A percentile compares a stretch with the other conserved stretches of the same genome.
Conservation (phyloP, 2,113 vertebrate species). For the Benitochromis conjunctus region DNA sequence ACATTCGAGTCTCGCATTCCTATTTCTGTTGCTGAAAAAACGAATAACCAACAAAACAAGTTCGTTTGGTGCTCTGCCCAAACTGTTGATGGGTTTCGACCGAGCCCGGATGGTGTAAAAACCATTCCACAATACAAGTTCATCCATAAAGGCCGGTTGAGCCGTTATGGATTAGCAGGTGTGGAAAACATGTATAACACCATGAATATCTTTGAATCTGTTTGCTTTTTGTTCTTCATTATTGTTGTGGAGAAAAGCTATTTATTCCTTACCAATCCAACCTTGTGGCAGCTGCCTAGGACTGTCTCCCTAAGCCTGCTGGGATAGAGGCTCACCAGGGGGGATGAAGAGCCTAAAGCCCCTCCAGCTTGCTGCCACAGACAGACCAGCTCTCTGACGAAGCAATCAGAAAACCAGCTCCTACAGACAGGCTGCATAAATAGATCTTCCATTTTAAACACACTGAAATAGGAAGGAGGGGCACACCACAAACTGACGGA, state of each 20-base stretch:
- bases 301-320: constrained; percentile 56
- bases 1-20: background rate
- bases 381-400: constrained; percentile 36
- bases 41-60: background rate
- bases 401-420: constrained; percentile 31
- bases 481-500: background rate
- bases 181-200: background rate
- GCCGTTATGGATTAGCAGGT: background rate
- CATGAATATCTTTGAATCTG: background rate
- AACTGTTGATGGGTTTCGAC: background rate
- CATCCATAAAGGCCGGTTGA: background rate
- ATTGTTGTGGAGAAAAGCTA: constrained; percentile 12
- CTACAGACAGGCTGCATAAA: constrained; percentile 37
- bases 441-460: constrained; percentile 33
- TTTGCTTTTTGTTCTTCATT: constrained; percentile 17
- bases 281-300: constrained; percentile 39
- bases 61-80: background rate
- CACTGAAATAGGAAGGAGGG: background rate
- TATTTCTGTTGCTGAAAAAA: background rate
- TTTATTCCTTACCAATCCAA: constrained; percentile 29
- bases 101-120: background rate
- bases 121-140: background rate
- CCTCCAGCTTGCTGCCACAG: constrained; percentile 56
- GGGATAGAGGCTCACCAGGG: constrained; percentile 46
- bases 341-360: constrained; percentile 65